Conservation (phyloP, 2,888 invertebrate species). For the Lordiphosa andalusiaca region DNA sequence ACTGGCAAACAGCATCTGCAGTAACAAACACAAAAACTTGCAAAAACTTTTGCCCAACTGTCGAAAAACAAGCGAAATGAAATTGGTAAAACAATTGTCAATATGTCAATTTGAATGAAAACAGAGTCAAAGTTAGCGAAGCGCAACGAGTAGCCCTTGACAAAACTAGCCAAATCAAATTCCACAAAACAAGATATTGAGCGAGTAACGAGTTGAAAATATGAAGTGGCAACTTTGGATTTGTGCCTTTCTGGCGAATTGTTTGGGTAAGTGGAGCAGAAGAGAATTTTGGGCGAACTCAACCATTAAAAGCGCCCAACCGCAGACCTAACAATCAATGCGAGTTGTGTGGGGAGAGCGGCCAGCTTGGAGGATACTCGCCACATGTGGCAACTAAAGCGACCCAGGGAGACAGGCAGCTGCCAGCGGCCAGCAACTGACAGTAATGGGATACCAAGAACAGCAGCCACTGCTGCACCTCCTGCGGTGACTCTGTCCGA, state of each 20-base stretch:
- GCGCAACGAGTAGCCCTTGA: conserved; percentile 31
- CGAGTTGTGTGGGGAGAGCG: conserved; percentile 33
- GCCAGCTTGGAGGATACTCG: conserved; percentile 1
- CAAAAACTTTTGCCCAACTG: conserved; percentile 38
- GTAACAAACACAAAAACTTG: conserved; percentile 4
- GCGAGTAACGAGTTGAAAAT: conserved; percentile 7
- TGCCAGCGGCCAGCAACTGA: conserved; percentile 32
- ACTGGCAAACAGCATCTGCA: conserved; percentile 36
- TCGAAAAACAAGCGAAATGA: conserved; percentile 50
- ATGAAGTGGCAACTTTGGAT: conserved; percentile 39
- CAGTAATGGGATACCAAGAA: conserved; percentile 6
- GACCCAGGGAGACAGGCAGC: conserved; percentile 17
- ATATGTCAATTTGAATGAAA: conserved; percentile 68
- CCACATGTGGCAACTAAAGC: conserved; percentile 49
- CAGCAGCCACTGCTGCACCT: conserved; percentile 7
- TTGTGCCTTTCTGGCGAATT: conserved; percentile 21
- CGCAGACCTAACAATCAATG: conserved; percentile 19
- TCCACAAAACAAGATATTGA: conserved; percentile 8
- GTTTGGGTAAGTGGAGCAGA: conserved; percentile 36
- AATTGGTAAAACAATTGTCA: conserved; percentile 71
- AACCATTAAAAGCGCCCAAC: not conserved
- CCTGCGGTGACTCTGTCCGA: conserved; percentile 30
- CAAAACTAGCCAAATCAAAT: conserved; percentile 21
- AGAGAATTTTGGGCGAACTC: conserved; percentile 9
- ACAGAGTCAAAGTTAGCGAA: conserved; percentile 12